Conservation (phyloP, 2,797 vertebrate species). For the Bovichtus diacanthus region DNA sequence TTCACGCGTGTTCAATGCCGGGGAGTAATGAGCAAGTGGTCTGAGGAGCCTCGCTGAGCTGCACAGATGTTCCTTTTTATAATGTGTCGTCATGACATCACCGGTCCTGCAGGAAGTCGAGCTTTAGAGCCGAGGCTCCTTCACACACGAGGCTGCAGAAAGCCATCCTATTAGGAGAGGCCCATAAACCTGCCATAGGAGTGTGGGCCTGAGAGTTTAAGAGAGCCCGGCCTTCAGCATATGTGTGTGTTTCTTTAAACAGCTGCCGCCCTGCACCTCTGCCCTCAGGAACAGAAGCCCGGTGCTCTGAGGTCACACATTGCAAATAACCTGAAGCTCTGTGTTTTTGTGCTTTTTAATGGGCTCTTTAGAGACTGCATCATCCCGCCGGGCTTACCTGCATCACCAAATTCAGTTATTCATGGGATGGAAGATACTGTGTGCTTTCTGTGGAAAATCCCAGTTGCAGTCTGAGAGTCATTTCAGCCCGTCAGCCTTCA, state of each 20-base stretch:
- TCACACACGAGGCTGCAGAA: slow-evolving; percentile 58
- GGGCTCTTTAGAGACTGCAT: slow-evolving; percentile 60
- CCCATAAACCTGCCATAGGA: slow-evolving; percentile 61
- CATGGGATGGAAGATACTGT: slow-evolving; percentile 20
- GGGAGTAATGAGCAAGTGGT: slow-evolving; percentile 32
- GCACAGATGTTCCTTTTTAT: slow-evolving; percentile 71
- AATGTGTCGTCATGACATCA: slow-evolving; percentile 55
- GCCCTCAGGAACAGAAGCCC: slow-evolving; percentile 50
- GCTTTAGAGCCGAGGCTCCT: slow-evolving; percentile 41
- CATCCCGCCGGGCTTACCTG: slow-evolving; percentile 61
- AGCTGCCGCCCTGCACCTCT: slow-evolving; percentile 66
- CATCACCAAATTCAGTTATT: slow-evolving; percentile 48
- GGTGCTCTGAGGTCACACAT: slow-evolving; percentile 50
- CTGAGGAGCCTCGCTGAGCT: slow-evolving; percentile 27
- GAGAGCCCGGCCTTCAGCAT: slow-evolving; percentile 22
- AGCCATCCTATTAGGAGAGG: slow-evolving; percentile 47
- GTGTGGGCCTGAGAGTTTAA: slow-evolving; percentile 53
- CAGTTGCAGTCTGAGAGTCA: slow-evolving; percentile 3
- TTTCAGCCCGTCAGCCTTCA: not conserved
- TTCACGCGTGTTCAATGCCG: slow-evolving; percentile 10
- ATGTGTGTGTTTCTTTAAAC: slow-evolving; percentile 52
- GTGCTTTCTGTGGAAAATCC: slow-evolving; percentile 42
- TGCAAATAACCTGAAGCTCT: slow-evolving; percentile 47
- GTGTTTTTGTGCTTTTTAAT: slow-evolving; percentile 69
- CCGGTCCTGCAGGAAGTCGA: slow-evolving; percentile 52